These are phyloP conservation scores for Ptychobarbus kaznakovi DNA, from an alignment of 2,797 vertebrate species.

Conservation along the genomic window DNA sequence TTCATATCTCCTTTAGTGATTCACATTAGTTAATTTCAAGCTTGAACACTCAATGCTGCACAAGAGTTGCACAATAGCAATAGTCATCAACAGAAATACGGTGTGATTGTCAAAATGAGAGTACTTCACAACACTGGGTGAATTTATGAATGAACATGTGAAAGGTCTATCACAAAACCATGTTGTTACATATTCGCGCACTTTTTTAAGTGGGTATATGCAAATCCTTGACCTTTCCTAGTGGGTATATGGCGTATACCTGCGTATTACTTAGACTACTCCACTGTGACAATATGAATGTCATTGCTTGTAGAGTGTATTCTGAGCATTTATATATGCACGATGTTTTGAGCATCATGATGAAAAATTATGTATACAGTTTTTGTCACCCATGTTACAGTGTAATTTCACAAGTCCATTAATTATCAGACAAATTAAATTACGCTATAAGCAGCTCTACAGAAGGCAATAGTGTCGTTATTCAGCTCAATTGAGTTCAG, in stretches of 20 bases:
- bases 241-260: neutral
- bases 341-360: neutral
- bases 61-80: too few species aligned
- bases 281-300: neutral
- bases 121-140: too few species aligned
- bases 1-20: too few species aligned
- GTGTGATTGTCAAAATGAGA: too few species aligned
- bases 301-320: neutral
- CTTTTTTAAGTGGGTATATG: neutral
- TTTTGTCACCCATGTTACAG: neutral
- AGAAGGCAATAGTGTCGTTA: neutral
- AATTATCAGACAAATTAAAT: neutral
- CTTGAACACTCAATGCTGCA: too few species aligned
- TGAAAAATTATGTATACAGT: neutral
- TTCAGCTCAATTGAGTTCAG: neutral
- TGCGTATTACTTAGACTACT: neutral
- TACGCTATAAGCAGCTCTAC: neutral
- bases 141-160: too few species aligned
- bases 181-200: neutral
- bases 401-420: neutral
- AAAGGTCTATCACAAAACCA: neutral
- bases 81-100: too few species aligned
- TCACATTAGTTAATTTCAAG: too few species aligned
- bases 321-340: neutral
- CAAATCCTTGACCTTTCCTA: neutral